Base-by-base conservation (phyloP, 2,888 invertebrate genomes). In the Scrobipalpa atriplicella region DNA sequence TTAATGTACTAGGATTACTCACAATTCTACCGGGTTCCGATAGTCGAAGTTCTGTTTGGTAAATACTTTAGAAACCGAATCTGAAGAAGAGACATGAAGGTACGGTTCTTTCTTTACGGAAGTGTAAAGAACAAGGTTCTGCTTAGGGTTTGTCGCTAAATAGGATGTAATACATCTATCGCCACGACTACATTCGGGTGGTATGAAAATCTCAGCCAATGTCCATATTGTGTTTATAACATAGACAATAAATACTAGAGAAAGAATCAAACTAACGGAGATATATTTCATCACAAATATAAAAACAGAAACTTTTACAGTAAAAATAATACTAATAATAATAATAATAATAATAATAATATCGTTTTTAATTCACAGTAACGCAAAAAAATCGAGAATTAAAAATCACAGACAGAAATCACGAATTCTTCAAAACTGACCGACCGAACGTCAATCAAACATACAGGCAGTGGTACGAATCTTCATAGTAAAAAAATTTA, bases 201-300 rank as follows among this genome's bases (percentile, higher is more conserved):
- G 94, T 68, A 95, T 94, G 82, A 96, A 97, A 73, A 97, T 93
- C 81, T 95, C 94, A 66, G 95, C 94, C 83, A 97, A 90, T 74
- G 95, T 95, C 93, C 96, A 97, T 84, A 97, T 95, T 66, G 96
- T 96, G 82, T 96, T 94, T 47, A 93, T 85, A 68, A 96, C 94
- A 83, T 96, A 96, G 13, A 92, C 93, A 58, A 95, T 83, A 87
- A 97, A 96, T 73, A 95, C 82, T 77, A 94, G 88, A 67, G 94
- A 93, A 71, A 96, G 75, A 73, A 96, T 86, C 63, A 94, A 90
- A 72, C 94, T 95, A 76, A 96, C 85, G 47, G 96, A 95, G 74
- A 94, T 84, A 81, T 86, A 90, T 82, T 90, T 90, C 90, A 90
- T 91, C 72, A 67, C 75, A 19, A 21, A 19, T 29, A 21, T 11